Base-by-base conservation (phyloP, 2,797 vertebrate species). In the Esox lucius region DNA sequence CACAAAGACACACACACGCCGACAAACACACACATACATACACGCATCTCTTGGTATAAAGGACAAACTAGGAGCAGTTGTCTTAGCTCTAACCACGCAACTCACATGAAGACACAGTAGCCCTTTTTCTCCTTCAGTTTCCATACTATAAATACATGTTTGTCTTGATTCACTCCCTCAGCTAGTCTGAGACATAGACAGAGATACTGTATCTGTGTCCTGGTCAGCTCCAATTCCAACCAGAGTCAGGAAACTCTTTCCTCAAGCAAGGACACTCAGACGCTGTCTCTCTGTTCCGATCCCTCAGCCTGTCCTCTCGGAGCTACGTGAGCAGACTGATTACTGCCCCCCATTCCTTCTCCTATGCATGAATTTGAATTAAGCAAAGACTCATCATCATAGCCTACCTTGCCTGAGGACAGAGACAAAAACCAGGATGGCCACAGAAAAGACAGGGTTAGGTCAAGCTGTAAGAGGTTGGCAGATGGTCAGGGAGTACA, bases 251-350 rank as follows among this genome's bases (percentile, higher is more conserved):
- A 90, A 88, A 84, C 74, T 87, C 78, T 91, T 89, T 90, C 90
- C 88, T 80, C 87, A 87, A 88, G 89, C 92, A 94, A 92, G 91
- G 91, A 88, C 91, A 85, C 82, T 3, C 78, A 88, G 86, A 89
- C 87, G 87, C 87, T 87, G 85, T 85, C 86, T 90, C 87, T 90
- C 83, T 72, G 70, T 91, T 87, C 91, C 89, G 88, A 91, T 92
- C 90, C 89, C 83, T 89, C 90, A 86, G 81, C 81, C 84, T 90
- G 89, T 91, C 87, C 86, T 86, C 83, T 89, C 83, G 86, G 83
- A 91, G 86, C 87, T 92, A 92, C 87, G 90, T 91, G 90, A 89
- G 80, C 84, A 88, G 91, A 92, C 88, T 92, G 87, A 80, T 89
- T 87, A 91, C 84, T 73, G 51, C 72, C 33, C 65, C 53, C n/a